Evolutionary conservation across 1,140 invertebrate genomes (phyloP).

Genomic region (Aricia agestis): DNA sequence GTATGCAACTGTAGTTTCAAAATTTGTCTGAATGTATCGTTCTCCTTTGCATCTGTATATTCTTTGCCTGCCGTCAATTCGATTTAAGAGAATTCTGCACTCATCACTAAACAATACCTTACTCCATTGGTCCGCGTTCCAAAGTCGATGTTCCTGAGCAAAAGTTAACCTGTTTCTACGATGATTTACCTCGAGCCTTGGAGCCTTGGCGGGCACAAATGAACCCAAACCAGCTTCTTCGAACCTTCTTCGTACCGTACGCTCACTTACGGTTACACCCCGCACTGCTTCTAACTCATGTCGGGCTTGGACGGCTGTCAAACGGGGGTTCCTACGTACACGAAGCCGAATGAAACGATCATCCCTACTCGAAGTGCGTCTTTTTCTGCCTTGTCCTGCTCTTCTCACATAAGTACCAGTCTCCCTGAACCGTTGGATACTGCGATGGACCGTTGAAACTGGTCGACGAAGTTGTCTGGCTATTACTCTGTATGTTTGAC

Average conservation of each 20-base stretch:
- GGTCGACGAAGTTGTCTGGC: too few relatives aligned
- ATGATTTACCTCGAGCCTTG: conserved; percentile 14
- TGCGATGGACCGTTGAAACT: too few relatives aligned
- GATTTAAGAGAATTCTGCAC: conserved; percentile 14
- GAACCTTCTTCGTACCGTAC: conserved; percentile 18
- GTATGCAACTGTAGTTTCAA: conserved; percentile 10
- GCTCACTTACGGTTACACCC: conserved; percentile 14
- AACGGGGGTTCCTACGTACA: neutral
- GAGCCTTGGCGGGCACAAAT: conserved; percentile 19
- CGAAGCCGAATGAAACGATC: conserved; percentile 8
- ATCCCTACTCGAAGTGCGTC: neutral
- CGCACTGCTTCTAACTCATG: conserved; percentile 11
- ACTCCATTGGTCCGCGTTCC: conserved; percentile 17
- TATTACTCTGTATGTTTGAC: too few relatives aligned
- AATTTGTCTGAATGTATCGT: conserved; percentile 11
- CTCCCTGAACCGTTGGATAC: conserved; percentile 12
- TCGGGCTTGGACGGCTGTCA: conserved; percentile 12
- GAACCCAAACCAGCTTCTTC: conserved; percentile 20
- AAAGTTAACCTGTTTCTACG: conserved; percentile 16
- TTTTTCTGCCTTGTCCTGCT: conserved; percentile 16
- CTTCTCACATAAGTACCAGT: conserved; percentile 11
- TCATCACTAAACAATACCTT: conserved; percentile 18
- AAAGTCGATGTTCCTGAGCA: conserved; percentile 18
- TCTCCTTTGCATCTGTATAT: conserved; percentile 12
- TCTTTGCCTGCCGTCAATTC: conserved; percentile 16